phyloP scores from a whole-genome alignment of 37 sponge, comb jelly and placozoan species.

The Hormiphora californensis region DNA sequence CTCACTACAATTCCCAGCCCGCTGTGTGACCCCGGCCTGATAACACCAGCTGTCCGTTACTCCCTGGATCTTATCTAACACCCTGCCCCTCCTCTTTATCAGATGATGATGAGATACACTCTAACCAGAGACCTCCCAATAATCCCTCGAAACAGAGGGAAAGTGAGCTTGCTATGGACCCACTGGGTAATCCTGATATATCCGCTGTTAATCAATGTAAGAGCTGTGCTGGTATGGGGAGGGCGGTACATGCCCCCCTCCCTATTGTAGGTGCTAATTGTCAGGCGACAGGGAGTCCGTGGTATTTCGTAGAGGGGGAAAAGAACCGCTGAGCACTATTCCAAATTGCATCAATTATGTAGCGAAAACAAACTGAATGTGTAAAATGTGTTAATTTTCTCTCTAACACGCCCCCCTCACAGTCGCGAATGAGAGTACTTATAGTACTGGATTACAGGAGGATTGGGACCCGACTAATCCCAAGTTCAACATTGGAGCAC shows the following conservation, averaged over 20 bases:
- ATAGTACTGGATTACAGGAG: constrained; percentile 41
- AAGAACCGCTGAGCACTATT: too few relatives aligned
- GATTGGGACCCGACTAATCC: constrained; percentile 51
- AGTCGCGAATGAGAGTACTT: constrained; percentile 40
- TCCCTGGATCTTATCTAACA: neutral
- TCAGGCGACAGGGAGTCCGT: too few relatives aligned
- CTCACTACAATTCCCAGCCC: too few relatives aligned
- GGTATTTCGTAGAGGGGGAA: too few relatives aligned
- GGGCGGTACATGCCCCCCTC: too few relatives aligned
- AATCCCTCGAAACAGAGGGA: neutral
- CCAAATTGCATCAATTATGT: neutral
- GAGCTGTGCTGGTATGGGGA: too few relatives aligned
- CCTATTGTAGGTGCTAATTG: too few relatives aligned
- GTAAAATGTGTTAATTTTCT: neutral
- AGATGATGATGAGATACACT: constrained; percentile 53
- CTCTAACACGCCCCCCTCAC: neutral
- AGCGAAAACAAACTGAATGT: neutral
- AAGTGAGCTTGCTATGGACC: neutral
- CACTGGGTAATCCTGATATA: constrained; percentile 26
- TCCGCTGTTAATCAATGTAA: neutral
- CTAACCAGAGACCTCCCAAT: constrained; percentile 7
- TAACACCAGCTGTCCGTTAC: too few relatives aligned
- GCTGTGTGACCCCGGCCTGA: too few relatives aligned
- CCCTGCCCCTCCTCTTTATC: neutral
- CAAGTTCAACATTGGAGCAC: constrained; percentile 37